Conservation (phyloP, 2,113 vertebrate species). For the Lycocorax pyrrhopterus region DNA sequence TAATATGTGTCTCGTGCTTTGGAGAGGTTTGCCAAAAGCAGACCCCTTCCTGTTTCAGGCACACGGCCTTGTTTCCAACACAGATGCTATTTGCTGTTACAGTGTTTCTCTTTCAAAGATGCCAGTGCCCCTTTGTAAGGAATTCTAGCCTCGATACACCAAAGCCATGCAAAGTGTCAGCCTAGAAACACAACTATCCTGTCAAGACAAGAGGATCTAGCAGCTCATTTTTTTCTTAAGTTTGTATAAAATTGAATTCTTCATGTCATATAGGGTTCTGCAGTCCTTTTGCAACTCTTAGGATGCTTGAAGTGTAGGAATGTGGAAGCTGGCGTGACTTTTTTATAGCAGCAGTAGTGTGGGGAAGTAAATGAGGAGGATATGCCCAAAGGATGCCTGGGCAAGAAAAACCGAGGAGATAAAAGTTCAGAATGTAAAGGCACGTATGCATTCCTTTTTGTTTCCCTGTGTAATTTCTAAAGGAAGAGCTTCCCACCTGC, state of each 20-base stretch:
- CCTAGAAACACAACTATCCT: neutral
- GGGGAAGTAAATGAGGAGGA: neutral
- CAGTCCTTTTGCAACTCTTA: neutral
- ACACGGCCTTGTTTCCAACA: neutral
- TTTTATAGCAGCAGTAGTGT: accelerated
- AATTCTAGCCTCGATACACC: neutral
- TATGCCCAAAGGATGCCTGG: neutral
- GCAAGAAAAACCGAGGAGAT: neutral
- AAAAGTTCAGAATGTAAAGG: neutral
- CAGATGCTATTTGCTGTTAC: neutral
- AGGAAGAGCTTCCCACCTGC: neutral
- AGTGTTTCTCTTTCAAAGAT: neutral
- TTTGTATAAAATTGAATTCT: neutral
- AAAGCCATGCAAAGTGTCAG: neutral
- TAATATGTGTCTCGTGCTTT: neutral
- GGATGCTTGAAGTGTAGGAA: neutral
- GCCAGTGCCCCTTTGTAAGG: neutral
- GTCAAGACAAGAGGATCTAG: neutral
- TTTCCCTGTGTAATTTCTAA: neutral
- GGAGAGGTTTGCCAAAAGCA: neutral
- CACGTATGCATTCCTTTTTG: neutral
- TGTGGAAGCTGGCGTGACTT: accelerated
- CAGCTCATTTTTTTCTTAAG: neutral
- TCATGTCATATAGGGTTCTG: neutral
- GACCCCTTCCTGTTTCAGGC: neutral